Base-by-base conservation (phyloP, 1,140 invertebrate species). In the Olivierus martensii region DNA sequence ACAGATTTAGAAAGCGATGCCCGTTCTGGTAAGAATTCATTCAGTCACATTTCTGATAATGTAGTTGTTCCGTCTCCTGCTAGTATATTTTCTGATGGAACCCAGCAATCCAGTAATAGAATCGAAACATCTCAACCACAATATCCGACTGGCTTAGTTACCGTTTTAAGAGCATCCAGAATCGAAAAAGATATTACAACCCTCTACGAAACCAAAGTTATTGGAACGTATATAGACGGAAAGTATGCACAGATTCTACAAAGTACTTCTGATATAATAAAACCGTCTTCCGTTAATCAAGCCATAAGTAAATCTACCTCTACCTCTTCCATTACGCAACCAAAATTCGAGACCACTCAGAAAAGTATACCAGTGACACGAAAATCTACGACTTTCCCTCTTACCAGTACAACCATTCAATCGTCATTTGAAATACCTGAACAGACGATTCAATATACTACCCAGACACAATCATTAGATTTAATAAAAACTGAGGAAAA, bases 171-270 rank as follows among this genome's bases (percentile, higher is more conserved):
- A 36, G 84, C 84, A 21, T 88, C 84, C 6, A 78, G 87, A 34
- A 78, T 88, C 3, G 82, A 84, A 61, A 80, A 87, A 62, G 84
- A 84, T 1, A 62, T 80, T 2, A 88, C 84, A 2, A 89, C 85
- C 3, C 79, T 89, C 9, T 83, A 87, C 62, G 84, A 88, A 70
- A 89, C 86, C 0, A 86, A 81, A 63, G 85, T 90, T n/a, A 83
- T 89, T 62, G 86, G 86, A 5, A 90, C 86, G 6, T 85, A 82
- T 61, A 85, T 89, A 60, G 83, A 83, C 52, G 84, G 84, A 49
- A 86, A 88, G 67, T 90, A 90, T 62, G 84, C 84, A 11, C 70
- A 73, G 56, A 62, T 90, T 3, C 68, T 85, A 5, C 79, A 83
- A 59, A 84, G 82, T 61, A 83, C 80, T 2, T 82, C 81, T 0